Evolutionary conservation across 35 echinoderm and acorn worm genomes (phyloP).

Genomic region (Apostichopus californicus): DNA sequence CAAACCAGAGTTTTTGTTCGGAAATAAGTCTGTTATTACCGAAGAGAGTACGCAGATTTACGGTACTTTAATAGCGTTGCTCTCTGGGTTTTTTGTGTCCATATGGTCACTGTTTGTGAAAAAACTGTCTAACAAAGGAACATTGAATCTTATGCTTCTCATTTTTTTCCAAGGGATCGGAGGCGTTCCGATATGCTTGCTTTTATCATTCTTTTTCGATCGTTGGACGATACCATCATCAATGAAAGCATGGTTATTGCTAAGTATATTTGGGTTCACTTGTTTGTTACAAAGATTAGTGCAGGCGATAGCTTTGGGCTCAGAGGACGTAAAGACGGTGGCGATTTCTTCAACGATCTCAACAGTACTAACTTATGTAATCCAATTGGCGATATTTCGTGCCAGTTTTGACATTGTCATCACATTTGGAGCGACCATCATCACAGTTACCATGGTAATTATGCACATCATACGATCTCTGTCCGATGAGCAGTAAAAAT

Average conservation of each 20-base stretch:
- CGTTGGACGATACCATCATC: not conserved
- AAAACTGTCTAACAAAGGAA: not conserved
- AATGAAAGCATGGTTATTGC: not conserved
- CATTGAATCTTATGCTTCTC: not conserved
- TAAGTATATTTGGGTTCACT: not conserved
- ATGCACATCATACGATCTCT: not conserved
- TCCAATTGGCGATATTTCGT: not conserved
- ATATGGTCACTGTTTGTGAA: conserved; percentile 1
- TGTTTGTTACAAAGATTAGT: not conserved
- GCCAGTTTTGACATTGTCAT: not conserved
- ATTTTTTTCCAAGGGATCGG: not conserved
- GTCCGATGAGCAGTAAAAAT: too few relatives aligned
- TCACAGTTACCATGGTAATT: not conserved
- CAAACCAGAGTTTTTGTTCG: not conserved
- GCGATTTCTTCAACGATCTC: not conserved
- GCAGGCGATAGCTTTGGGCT: not conserved
- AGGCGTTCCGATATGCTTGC: not conserved
- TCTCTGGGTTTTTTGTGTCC: not conserved
- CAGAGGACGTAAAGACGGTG: not conserved
- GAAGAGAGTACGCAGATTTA: not conserved
- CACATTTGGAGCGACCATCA: not conserved
- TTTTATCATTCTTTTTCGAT: not conserved
- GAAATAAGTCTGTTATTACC: too few relatives aligned
- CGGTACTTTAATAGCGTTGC: not conserved
- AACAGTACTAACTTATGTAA: not conserved